Evolutionary conservation across 2,113 vertebrate genomes (phyloP).

Genomic region (Heterochromis multidens): DNA sequence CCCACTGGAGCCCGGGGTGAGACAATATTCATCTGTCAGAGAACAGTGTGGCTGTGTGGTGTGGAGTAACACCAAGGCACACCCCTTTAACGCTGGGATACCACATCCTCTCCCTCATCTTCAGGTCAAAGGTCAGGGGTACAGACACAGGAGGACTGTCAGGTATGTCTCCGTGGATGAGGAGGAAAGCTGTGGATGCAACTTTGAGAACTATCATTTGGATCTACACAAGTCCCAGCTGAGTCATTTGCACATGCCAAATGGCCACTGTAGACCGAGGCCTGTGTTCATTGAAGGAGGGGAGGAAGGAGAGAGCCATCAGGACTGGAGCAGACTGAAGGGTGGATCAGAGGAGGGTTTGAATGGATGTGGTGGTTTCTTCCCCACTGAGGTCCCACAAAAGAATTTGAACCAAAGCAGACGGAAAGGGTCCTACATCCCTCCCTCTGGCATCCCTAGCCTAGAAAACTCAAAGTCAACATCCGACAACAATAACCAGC

Average conservation of each 20-base stretch:
- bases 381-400: conserved; percentile 74
- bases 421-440: conserved; percentile 2
- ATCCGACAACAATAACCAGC: neutral
- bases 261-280: conserved; percentile 55
- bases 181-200: conserved; percentile 23
- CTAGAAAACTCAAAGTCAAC: neutral
- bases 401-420: conserved; percentile 51
- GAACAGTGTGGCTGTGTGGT: conserved; percentile 68
- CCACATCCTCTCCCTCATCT: conserved; percentile 62
- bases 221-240: conserved; percentile 12
- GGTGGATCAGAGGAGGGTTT: conserved; percentile 53
- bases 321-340: conserved; percentile 22
- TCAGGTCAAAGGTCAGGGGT: conserved; percentile 69
- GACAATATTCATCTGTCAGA: conserved; percentile 59
- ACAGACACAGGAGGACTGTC: conserved; percentile 43
- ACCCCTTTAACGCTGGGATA: conserved; percentile 39
- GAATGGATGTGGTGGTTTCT: conserved; percentile 58
- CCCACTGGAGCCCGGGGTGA: conserved; percentile 41
- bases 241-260: conserved; percentile 16
- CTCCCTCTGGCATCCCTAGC: neutral
- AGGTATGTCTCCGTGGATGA: conserved; percentile 32
- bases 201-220: conserved; percentile 18
- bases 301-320: conserved; percentile 50
- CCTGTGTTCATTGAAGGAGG: conserved; percentile 30
- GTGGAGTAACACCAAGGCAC: conserved; percentile 21